Base-by-base conservation (phyloP, 2,113 vertebrate species). In the Pteropus alecto region DNA sequence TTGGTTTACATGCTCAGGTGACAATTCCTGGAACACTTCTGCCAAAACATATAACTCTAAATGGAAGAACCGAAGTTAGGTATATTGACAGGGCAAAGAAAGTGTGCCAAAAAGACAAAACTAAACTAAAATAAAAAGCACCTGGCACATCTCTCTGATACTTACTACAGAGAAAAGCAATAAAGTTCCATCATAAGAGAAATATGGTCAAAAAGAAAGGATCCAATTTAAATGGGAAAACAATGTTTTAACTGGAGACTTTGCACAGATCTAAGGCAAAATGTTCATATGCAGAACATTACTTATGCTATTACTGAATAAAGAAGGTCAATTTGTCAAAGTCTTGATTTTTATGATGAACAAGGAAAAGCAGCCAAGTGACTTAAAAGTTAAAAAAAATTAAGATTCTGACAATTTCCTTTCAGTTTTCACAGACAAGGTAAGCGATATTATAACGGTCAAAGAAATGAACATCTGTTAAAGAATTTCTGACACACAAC, bases 401-500 rank as follows among this genome's bases (percentile, higher is more conserved):
- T 65, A 90, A 87, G 7, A 94, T 84, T 91, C 93, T 68, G 58
- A 41, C 65, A 65, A 43, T 58, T 92, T 95, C 60, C 78, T 73
- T 83, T 93, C 71, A 74, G 73, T 87, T 61, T 83, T 63, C 87
- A 46, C 3, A 74, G 78, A 38, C 86, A 94, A 54, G 71, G 84
- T 24, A 88, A 71, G 14, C 90, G 15, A 26, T 74, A 81, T 6
- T 51, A 76, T 48, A 67, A 87, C 2, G 70, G 81, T 11, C 95
- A 83, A 33, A 94, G 61, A 51, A 95, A 79, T 87, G 86, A 94
- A 65, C 35, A 87, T 84, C 97, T 95, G 93, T 30, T 78, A 56
- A 93, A 96, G 2, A 89, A 96, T 90, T 96, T 77, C 68, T 93
- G 73, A 96, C 83, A 95, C 58, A 15, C 33, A 73, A 84, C 51